Conservation (phyloP, 2,888 invertebrate genomes). For the Hemaris fuciformis region DNA sequence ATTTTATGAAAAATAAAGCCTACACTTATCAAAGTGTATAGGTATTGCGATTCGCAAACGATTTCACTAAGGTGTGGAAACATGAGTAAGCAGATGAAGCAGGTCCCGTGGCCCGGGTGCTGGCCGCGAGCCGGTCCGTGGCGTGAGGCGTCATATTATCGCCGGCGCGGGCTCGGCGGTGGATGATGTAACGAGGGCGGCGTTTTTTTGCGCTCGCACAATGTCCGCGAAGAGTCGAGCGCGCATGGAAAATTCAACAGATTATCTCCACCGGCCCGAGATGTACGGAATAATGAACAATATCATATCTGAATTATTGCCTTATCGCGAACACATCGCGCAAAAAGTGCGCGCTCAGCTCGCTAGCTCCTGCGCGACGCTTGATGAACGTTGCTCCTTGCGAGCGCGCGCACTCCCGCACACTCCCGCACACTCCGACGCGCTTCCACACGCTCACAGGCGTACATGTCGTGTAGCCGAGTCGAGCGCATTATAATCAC, state of each 20-base stretch:
- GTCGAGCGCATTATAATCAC: neutral
- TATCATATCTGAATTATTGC: conserved; percentile 34
- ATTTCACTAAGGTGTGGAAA: neutral
- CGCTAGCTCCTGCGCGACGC: neutral
- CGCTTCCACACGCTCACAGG: neutral
- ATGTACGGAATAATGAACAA: conserved; percentile 15
- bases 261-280: conserved; percentile 41
- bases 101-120: neutral
- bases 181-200: conserved; percentile 59
- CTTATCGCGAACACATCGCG: conserved; percentile 17
- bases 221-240: conserved; percentile 26
- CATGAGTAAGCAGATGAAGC: neutral
- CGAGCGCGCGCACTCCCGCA: neutral
- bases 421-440: neutral
- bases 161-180: conserved; percentile 33
- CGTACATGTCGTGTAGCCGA: neutral
- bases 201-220: conserved; percentile 41
- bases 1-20: no score
- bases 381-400: neutral
- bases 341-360: conserved; percentile 2
- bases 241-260: conserved; percentile 50
- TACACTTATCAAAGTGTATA: no score
- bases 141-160: conserved; percentile 33
- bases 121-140: conserved; percentile 17
- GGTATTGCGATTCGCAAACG: no score